Evolutionary conservation across 1,140 invertebrate genomes (phyloP).

Genomic region (Acromyrmex echinatior): DNA sequence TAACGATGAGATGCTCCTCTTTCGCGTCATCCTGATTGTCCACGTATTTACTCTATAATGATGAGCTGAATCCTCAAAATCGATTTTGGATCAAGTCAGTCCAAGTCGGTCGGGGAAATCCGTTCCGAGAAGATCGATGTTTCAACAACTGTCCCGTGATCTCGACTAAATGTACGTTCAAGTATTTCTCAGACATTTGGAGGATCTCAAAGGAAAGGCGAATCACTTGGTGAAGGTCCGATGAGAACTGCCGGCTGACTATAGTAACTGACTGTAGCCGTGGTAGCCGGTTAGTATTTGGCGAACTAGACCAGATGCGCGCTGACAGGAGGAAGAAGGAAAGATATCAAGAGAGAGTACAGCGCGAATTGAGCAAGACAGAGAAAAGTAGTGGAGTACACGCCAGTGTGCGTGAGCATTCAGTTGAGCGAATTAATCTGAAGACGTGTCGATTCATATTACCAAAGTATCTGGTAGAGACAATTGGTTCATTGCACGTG

Average conservation of each 20-base stretch:
- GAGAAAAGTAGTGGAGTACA: slow-evolving; percentile 27
- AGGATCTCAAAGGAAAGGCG: not conserved
- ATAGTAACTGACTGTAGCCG: not conserved
- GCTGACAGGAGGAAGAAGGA: not conserved
- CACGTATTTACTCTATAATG: not conserved
- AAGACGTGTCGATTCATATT: not conserved
- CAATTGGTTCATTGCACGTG: not conserved
- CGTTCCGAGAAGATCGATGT: not conserved
- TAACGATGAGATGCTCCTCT: not conserved
- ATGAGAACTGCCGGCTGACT: slow-evolving; percentile 52
- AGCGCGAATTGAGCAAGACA: not conserved
- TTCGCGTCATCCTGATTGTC: not conserved
- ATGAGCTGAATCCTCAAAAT: not conserved
- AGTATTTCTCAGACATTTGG: not conserved
- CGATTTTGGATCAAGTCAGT: not conserved
- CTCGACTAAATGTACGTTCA: not conserved
- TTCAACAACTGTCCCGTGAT: not conserved
- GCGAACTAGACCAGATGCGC: slow-evolving; percentile 17
- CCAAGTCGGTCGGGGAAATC: not conserved
- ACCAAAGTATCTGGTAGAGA: not conserved
- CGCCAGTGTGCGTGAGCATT: slow-evolving; percentile 24
- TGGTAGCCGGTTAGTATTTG: slow-evolving; percentile 21
- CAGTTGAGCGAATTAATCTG: slow-evolving; percentile 11
- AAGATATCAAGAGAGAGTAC: not conserved
- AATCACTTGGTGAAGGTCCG: not conserved